Conservation (phyloP, 2,888 invertebrate species). For the Elysia crispata region DNA sequence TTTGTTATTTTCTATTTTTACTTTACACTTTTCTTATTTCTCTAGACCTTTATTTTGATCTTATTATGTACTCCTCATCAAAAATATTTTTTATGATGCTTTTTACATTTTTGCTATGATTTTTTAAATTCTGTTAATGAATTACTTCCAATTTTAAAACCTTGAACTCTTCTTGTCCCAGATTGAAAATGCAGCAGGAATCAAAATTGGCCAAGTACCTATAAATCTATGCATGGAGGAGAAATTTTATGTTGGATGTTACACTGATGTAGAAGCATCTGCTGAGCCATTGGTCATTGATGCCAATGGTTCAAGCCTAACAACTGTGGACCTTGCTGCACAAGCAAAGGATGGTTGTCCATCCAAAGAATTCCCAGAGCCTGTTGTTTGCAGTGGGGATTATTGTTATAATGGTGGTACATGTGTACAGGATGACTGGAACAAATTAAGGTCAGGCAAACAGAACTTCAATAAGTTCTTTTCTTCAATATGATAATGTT, state of each 20-base stretch:
- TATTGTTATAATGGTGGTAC: constrained; percentile 95
- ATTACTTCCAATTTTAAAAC: too few species aligned
- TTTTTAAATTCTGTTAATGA: too few species aligned
- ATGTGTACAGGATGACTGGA: constrained; percentile 82
- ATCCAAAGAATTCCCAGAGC: constrained; percentile 85
- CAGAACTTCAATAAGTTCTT: too few species aligned
- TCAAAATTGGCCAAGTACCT: constrained; percentile 97
- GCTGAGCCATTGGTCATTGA: constrained; percentile 86
- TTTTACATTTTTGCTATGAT: too few species aligned
- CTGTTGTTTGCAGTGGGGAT: constrained; percentile 85
- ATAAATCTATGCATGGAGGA: constrained; percentile 82
- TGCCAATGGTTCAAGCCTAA: constrained; percentile 96
- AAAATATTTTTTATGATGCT: too few species aligned
- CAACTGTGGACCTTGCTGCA: constrained; percentile 95
- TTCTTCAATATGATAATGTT: too few species aligned
- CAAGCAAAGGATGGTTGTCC: constrained; percentile 84
- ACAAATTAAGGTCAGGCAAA: constrained; percentile 61
- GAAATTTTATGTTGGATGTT: constrained; percentile 87
- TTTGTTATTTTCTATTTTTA: too few species aligned
- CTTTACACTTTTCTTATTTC: too few species aligned
- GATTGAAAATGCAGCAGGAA: constrained; percentile 94
- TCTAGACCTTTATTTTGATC: too few species aligned
- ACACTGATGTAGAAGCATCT: constrained; percentile 87
- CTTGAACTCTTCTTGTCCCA: constrained; percentile 64
- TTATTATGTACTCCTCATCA: too few species aligned